Percentiles rank a stretch among this genome's conserved stretches.
These are phyloP conservation scores for Leucophenga maculata DNA, from an alignment of 2,888 invertebrate species.

Conservation along the genomic window DNA sequence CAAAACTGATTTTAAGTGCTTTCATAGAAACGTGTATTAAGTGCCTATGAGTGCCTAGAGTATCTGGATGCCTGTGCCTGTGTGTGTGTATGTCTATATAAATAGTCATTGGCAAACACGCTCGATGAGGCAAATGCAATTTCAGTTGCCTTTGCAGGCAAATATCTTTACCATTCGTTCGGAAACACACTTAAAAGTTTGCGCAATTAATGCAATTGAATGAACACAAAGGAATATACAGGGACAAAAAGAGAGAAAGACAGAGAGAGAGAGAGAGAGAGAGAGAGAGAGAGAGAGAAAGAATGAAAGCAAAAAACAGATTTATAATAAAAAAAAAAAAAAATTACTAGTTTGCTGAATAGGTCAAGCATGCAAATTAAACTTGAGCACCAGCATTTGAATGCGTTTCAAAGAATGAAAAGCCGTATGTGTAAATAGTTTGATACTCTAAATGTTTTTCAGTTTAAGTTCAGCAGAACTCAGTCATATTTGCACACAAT, in stretches of 20 bases:
- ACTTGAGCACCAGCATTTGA: slow-evolving; percentile 24
- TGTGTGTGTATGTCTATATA: neutral
- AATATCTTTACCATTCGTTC: no score
- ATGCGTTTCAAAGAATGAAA: no score
- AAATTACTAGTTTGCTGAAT: slow-evolving; percentile 5
- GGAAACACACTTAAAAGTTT: slow-evolving; percentile 12
- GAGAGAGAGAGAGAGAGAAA: no score
- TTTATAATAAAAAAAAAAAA: no score
- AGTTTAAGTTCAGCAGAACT: no score
- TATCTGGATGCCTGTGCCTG: neutral
- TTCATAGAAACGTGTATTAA: neutral
- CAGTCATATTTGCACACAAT: no score
- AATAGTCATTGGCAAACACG: slow-evolving; percentile 33
- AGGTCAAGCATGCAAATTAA: slow-evolving; percentile 53
- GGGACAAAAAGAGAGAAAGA: no score
- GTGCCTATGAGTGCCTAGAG: slow-evolving; percentile 42
- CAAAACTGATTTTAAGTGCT: slow-evolving; percentile 2
- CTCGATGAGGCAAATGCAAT: slow-evolving; percentile 27
- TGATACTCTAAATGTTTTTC: no score
- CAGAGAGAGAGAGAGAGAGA: no score
- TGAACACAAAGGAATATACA: neutral
- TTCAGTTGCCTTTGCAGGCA: no score
- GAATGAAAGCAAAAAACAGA: neutral
- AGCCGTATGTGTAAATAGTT: no score
- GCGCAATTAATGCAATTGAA: slow-evolving; percentile 28